Percentiles rank a stretch among this genome's conserved stretches.
phyloP scores from a whole-genome alignment of 2,797 vertebrate species.

The Mormyrops attenuatus region DNA sequence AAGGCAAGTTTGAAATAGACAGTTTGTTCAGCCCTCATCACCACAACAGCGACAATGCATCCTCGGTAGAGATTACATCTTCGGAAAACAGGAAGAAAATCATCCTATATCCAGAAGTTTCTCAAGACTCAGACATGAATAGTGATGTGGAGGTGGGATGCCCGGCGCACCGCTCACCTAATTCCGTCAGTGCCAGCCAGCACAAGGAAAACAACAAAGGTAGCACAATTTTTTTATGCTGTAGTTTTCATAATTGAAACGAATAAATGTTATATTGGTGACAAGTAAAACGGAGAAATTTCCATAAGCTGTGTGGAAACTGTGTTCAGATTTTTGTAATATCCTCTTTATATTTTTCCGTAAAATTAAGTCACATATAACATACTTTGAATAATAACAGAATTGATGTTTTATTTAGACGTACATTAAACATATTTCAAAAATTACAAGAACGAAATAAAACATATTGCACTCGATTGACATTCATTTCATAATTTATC shows the following conservation, averaged over 20 bases:
- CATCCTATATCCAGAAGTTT: conserved; percentile 86
- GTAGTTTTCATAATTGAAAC: background rate
- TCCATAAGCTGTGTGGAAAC: background rate
- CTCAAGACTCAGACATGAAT: conserved; percentile 91
- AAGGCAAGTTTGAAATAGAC: conserved; percentile 99
- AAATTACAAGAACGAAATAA: background rate
- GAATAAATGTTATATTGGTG: background rate
- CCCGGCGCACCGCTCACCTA: conserved; percentile 85
- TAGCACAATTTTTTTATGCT: conserved; percentile 45
- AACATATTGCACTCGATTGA: background rate
- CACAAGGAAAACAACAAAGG: conserved; percentile 99
- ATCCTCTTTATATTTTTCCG: background rate
- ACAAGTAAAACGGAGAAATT: background rate
- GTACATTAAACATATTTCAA: background rate
- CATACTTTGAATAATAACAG: background rate
- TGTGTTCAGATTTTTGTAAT: background rate
- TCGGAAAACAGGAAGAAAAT: conserved; percentile 91
- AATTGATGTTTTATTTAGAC: conserved; percentile 1
- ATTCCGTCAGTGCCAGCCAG: conserved; percentile 68
- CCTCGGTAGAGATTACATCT: conserved; percentile 78
- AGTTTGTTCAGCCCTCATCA: conserved; percentile 85
- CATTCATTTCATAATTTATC: background rate
- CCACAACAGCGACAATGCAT: conserved; percentile 73
- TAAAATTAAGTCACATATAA: background rate
- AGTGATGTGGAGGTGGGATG: conserved; percentile 98